Conservation (phyloP, 1,140 invertebrate genomes). For the Drosophila fuyamai region DNA sequence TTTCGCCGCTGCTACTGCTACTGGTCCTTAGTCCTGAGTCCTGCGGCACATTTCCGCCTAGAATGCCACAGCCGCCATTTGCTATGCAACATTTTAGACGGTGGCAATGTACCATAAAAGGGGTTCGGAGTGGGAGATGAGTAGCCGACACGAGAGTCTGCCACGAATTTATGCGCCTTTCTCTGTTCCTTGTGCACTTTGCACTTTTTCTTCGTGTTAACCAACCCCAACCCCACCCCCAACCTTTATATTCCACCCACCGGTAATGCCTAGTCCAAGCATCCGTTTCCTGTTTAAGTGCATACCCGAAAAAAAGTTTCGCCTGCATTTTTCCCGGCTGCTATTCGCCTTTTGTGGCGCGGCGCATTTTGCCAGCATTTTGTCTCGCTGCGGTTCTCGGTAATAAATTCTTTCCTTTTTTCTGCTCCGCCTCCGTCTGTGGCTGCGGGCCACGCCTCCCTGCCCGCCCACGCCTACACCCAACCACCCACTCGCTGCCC, state of each 20-base stretch:
- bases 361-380: slow-evolving; percentile 63
- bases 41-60: slow-evolving; percentile 79
- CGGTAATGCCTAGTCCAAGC: slow-evolving; percentile 75
- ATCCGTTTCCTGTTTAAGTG: slow-evolving; percentile 82
- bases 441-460: slow-evolving; percentile 48
- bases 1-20: slow-evolving; percentile 4
- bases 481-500: slow-evolving; percentile 17
- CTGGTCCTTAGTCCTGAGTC: slow-evolving; percentile 42
- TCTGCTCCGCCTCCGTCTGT: slow-evolving; percentile 50
- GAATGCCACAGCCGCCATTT: slow-evolving; percentile 70
- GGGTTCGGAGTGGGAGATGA: background rate
- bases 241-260: background rate
- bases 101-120: slow-evolving; percentile 39
- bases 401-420: slow-evolving; percentile 70
- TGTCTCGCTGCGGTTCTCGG: slow-evolving; percentile 80
- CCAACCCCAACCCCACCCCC: background rate
- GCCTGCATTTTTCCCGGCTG: slow-evolving; percentile 35
- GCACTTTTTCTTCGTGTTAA: slow-evolving; percentile 28
- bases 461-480: slow-evolving; percentile 1
- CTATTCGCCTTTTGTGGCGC: slow-evolving; percentile 19
- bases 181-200: slow-evolving; percentile 62
- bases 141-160: slow-evolving; percentile 36
- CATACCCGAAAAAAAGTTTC: slow-evolving; percentile 67
- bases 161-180: slow-evolving; percentile 75
- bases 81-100: slow-evolving; percentile 71